These are phyloP conservation scores for Eucera pruinosa DNA, from an alignment of 2,888 invertebrate genomes.

Conservation along the genomic window DNA sequence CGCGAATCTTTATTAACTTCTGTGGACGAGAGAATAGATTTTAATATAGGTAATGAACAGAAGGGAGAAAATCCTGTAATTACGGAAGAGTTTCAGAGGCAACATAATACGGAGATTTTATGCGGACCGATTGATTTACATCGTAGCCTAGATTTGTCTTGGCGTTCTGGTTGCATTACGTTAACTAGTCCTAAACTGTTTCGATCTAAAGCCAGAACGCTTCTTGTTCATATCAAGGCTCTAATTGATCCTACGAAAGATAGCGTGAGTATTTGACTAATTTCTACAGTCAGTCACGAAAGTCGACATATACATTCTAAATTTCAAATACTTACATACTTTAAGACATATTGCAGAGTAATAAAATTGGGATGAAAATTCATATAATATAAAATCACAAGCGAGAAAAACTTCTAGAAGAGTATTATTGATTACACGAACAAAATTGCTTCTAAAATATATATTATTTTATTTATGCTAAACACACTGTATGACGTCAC, in stretches of 20 bases:
- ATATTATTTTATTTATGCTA: too few species aligned
- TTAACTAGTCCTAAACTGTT: slow-evolving; percentile 94
- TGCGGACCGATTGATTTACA: slow-evolving; percentile 95
- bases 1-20: slow-evolving; percentile 84
- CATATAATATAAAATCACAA: too few species aligned
- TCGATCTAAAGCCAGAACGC: slow-evolving; percentile 91
- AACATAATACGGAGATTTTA: slow-evolving; percentile 95
- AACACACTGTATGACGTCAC: too few species aligned
- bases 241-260: slow-evolving; percentile 89
- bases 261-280: slow-evolving; percentile 68
- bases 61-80: slow-evolving; percentile 90
- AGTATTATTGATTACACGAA: too few species aligned
- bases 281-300: too few species aligned
- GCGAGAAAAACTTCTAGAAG: too few species aligned
- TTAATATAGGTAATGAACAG: slow-evolving; percentile 80
- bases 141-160: slow-evolving; percentile 93
- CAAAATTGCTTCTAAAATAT: too few species aligned
- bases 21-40: slow-evolving; percentile 86
- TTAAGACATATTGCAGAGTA: too few species aligned
- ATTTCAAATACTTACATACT: too few species aligned
- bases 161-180: slow-evolving; percentile 93
- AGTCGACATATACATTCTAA: too few species aligned
- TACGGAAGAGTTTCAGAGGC: slow-evolving; percentile 92
- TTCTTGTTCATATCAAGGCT: slow-evolving; percentile 92
- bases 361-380: too few species aligned